Percentiles rank a stretch among this genome's conserved stretches.
Conservation (phyloP, 2,113 vertebrate genomes). For the Tachuris rubrigastra region DNA sequence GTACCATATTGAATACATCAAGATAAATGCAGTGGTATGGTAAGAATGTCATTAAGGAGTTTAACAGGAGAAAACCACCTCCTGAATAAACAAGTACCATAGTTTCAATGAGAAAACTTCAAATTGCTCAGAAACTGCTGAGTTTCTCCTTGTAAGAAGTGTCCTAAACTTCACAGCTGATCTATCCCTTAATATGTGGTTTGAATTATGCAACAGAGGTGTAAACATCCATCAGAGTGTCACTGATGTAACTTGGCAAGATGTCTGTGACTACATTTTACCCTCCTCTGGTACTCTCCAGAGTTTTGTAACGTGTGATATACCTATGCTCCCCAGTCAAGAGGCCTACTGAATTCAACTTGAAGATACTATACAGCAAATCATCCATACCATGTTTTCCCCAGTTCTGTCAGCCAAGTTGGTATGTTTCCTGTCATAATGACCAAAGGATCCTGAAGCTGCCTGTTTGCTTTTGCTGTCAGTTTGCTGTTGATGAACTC, state of each 20-base stretch:
- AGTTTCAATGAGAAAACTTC: background rate
- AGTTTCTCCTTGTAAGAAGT: background rate
- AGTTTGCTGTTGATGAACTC: slow-evolving; percentile 99
- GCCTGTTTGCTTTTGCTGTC: slow-evolving; percentile 98
- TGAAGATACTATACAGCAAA: background rate
- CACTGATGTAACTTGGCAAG: background rate
- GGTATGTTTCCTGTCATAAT: slow-evolving; percentile 99
- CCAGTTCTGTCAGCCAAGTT: slow-evolving; percentile 96
- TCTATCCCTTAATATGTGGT: background rate
- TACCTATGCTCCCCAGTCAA: background rate
- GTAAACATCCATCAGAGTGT: background rate
- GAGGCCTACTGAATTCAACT: background rate
- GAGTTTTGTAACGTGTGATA: background rate
- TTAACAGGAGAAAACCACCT: background rate
- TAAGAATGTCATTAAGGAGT: background rate
- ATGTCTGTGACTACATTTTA: background rate
- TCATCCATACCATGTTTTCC: slow-evolving; percentile 90
- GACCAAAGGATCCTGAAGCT: slow-evolving; percentile 97
- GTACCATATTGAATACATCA: background rate
- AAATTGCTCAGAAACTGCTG: background rate
- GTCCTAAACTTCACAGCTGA: background rate
- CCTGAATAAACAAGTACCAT: background rate
- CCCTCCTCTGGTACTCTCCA: background rate
- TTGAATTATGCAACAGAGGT: background rate
- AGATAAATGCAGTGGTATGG: background rate